Evolutionary conservation across 2,113 vertebrate species (phyloP).

Genomic region (Barbus barbus): DNA sequence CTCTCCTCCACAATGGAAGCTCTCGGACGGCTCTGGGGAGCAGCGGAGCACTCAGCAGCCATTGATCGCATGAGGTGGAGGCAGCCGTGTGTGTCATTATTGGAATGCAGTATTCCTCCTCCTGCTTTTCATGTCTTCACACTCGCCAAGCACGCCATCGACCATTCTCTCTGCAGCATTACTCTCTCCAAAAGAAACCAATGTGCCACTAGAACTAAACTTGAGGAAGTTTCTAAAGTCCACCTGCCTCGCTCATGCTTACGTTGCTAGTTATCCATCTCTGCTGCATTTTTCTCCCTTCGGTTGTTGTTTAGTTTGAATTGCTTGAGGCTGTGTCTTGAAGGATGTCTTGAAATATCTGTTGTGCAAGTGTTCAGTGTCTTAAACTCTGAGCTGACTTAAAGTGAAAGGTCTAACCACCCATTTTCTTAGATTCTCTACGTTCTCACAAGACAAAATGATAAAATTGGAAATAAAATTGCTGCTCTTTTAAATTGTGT

Average conservation of each 20-base stretch:
- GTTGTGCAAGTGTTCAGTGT: background rate
- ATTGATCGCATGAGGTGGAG: constrained; percentile 35
- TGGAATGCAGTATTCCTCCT: constrained; percentile 21
- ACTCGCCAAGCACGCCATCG: constrained; percentile 9
- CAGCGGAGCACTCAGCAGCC: constrained; percentile 12
- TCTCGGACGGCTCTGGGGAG: constrained; percentile 17
- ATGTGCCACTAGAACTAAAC: constrained; percentile 10
- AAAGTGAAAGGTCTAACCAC: background rate
- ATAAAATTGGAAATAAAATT: background rate
- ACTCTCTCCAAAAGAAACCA: constrained; percentile 7
- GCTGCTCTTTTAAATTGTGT: background rate
- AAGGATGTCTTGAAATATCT: background rate
- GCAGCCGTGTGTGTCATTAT: constrained; percentile 38
- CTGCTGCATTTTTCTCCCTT: background rate
- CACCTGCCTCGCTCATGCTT: background rate
- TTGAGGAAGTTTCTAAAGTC: constrained; percentile 30
- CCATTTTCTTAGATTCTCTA: background rate
- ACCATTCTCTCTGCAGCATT: constrained; percentile 30
- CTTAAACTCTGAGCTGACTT: background rate
- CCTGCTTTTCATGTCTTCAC: constrained; percentile 41
- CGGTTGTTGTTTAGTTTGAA: background rate
- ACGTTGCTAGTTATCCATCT: background rate
- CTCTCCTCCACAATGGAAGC: constrained; percentile 1
- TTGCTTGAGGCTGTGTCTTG: background rate
- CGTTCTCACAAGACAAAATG: background rate